Base-by-base conservation (phyloP, 2,888 invertebrate species). In the Nebria salina region DNA sequence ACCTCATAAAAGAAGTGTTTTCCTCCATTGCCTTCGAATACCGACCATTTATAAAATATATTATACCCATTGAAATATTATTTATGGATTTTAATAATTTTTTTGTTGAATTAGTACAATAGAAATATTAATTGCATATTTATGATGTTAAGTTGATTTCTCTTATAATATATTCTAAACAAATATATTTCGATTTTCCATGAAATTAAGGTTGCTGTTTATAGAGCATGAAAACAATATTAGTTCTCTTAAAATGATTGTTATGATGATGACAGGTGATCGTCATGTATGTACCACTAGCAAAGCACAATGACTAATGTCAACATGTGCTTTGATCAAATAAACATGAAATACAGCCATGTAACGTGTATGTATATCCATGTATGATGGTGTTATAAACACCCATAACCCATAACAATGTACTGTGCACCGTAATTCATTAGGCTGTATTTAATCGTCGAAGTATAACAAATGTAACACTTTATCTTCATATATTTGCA, bases 341-440 rank as follows among this genome's bases (percentile, higher is more conserved):
- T 84, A 83, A 84, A 85, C 85, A 85, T 85, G 85, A 85, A 85
- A 85, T 84, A 84, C 82, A 70, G 70, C 5, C 25, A 25, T 25
- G 70, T 70, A 70, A 8, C 54, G 34, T 72, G 34, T 72, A 34
- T 25, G 41, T 75, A 20, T 54, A 75, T 64, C 20, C 54, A 5
- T 75, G 75, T 11, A 73, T 34, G 34, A 34, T 15, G 42, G 73
- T 42, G 73, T 15, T 41, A 41, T 73, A 41, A 42, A 42, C 43
- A 73, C 20, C 73, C 41, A 43, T 68, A 68, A 65, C 66, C 43
- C 66, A 73, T 34, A 34, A 5, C 34, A 34, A 34, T 34, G 34
- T 34, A 34, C 34, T 34, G 34, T 34, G 34, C 5, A 34, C 5
- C 34, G 34, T 34, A 34, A 34, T 34, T 34, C 34, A 34, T 34